phyloP scores from a whole-genome alignment of 2,888 invertebrate genomes.

The Mellilla xanthometata region DNA sequence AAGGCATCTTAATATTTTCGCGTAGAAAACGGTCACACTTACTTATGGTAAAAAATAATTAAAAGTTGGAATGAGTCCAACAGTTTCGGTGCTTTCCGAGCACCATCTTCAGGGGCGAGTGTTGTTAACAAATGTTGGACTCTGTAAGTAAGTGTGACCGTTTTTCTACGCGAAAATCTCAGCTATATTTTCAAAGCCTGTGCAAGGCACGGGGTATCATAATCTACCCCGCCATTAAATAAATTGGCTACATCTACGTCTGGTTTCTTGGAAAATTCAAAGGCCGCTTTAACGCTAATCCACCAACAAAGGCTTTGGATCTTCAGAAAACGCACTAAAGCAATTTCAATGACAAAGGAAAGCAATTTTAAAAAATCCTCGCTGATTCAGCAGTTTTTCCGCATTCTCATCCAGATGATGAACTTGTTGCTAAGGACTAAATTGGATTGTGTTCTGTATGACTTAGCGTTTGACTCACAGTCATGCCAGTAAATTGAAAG shows the following conservation, averaged over 20 bases:
- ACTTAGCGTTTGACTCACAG: neutral
- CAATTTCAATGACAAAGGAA: conserved; percentile 56
- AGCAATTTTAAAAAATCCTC: conserved; percentile 51
- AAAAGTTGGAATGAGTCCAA: too few species aligned
- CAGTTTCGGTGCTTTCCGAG: too few species aligned
- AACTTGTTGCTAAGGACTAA: conserved; percentile 36
- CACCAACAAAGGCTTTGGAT: conserved; percentile 36
- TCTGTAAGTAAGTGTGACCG: too few species aligned
- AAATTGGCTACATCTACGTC: conserved; percentile 15
- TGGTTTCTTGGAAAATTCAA: conserved; percentile 13
- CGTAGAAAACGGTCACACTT: too few species aligned
- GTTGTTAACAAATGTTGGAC: too few species aligned
- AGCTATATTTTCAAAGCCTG: too few species aligned
- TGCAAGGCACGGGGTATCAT: neutral
- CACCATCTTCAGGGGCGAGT: too few species aligned
- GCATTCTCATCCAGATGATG: conserved; percentile 49
- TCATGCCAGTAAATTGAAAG: conserved; percentile 7
- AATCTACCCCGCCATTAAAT: conserved; percentile 16
- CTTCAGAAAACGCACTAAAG: conserved; percentile 36
- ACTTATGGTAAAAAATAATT: too few species aligned
- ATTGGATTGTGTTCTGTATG: conserved; percentile 4
- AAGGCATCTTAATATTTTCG: too few species aligned
- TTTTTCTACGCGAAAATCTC: too few species aligned
- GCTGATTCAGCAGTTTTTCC: conserved; percentile 42
- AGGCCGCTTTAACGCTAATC: conserved; percentile 27